A percentile compares a stretch with the other conserved stretches of the same genome.
Conservation (phyloP, 2,797 vertebrate genomes). For the Bryconaethiops microstoma region DNA sequence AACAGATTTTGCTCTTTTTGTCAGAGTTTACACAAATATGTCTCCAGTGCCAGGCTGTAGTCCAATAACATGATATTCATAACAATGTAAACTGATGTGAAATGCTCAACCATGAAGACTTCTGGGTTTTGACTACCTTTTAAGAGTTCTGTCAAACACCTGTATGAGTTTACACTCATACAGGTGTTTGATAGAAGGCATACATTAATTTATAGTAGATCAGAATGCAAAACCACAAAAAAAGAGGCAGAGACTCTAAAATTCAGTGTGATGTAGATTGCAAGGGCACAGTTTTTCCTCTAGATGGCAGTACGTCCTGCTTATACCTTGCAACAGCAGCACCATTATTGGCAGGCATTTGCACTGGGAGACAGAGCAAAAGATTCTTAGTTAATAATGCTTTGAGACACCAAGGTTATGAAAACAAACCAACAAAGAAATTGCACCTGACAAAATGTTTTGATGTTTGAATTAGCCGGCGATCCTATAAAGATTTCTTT, state of each 20-base stretch:
- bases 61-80: neutral
- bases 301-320: conserved; percentile 81
- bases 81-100: neutral
- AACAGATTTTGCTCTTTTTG: conserved; percentile 62
- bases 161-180: too few species aligned
- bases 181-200: neutral
- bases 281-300: conserved; percentile 63
- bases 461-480: conserved; percentile 77
- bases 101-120: neutral
- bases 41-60: neutral
- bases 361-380: conserved; percentile 67
- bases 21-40: neutral
- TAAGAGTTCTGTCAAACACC: too few species aligned
- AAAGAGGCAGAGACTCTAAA: too few species aligned
- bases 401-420: conserved; percentile 77
- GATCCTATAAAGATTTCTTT: conserved; percentile 61
- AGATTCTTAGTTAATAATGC: conserved; percentile 76
- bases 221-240: too few species aligned
- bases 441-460: conserved; percentile 73
- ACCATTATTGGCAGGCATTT: conserved; percentile 61
- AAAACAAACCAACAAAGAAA: conserved; percentile 78
- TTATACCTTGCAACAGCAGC: conserved; percentile 52
- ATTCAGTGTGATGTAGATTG: conserved; percentile 32
- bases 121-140: neutral
- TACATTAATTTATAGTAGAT: neutral